These are phyloP conservation scores for Numenius arquata DNA, from an alignment of 2,113 vertebrate species.

Conservation along the genomic window DNA sequence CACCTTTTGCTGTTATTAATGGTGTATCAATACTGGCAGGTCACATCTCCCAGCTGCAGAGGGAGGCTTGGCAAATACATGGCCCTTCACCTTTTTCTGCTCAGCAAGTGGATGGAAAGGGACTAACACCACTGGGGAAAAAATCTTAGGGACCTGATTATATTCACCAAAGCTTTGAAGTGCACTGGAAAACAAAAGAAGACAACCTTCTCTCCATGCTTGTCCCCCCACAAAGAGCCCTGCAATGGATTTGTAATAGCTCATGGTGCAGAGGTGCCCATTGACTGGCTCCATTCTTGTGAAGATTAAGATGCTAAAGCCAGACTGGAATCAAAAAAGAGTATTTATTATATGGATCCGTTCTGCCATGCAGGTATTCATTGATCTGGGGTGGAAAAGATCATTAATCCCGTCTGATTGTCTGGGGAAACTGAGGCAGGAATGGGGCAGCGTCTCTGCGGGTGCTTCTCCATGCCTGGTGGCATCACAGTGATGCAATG, in stretches of 20 bases:
- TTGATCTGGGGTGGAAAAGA: neutral
- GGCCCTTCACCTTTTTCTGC: neutral
- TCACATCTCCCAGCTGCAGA: neutral
- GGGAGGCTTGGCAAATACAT: neutral
- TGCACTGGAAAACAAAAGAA: neutral
- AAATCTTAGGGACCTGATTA: neutral
- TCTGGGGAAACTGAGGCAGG: neutral
- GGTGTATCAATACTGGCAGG: neutral
- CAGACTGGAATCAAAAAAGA: neutral
- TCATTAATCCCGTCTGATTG: neutral
- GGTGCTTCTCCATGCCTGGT: neutral
- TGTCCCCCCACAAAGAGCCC: neutral
- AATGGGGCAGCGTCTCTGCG: neutral
- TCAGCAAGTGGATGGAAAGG: neutral
- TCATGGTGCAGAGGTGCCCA: fast-evolving
- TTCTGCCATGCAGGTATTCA: neutral
- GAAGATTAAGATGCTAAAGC: neutral
- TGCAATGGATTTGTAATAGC: neutral
- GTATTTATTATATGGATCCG: neutral
- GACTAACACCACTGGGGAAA: neutral
- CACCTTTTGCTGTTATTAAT: constrained; percentile 67
- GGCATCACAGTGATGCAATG: neutral
- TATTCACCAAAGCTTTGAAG: neutral
- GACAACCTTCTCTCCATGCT: neutral
- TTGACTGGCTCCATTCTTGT: too few relatives aligned